Conservation (phyloP, 2,888 invertebrate genomes). For the Venusia cambrica region DNA sequence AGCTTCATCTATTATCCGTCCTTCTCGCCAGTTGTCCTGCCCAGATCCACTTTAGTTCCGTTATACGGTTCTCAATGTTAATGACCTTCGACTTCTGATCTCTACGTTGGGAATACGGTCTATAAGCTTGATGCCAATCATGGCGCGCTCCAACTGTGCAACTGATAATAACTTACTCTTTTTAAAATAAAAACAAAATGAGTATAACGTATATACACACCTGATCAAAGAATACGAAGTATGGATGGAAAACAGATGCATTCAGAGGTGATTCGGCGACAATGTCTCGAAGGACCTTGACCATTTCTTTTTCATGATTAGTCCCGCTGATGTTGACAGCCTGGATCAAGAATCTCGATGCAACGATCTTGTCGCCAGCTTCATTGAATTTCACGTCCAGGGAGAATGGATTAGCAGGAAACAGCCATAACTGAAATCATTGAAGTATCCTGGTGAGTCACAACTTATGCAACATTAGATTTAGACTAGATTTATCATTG, state of each 20-base stretch:
- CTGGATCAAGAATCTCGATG: conserved; percentile 93
- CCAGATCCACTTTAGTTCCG: no score
- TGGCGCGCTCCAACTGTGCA: no score
- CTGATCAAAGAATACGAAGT: conserved; percentile 97
- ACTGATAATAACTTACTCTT: no score
- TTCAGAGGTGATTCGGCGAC: conserved; percentile 89
- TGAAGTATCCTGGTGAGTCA: conserved; percentile 15
- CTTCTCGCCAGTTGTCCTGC: no score
- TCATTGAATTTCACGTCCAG: conserved; percentile 92
- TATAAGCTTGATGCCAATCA: no score
- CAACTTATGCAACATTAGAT: conserved; percentile 13
- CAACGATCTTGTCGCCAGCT: conserved; percentile 86
- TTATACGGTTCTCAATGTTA: no score
- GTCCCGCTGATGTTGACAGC: conserved; percentile 94
- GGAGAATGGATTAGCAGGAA: conserved; percentile 88
- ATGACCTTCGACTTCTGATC: no score
- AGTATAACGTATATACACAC: conserved; percentile 65
- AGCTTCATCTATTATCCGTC: no score
- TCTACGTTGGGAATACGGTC: no score
- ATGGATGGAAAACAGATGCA: conserved; percentile 96
- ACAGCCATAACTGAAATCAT: conserved; percentile 85
- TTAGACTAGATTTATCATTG: conserved; percentile 14
- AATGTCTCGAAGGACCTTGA: conserved; percentile 87
- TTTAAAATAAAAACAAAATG: no score
- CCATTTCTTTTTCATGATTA: conserved; percentile 95